Conservation (phyloP, 2,888 invertebrate genomes). For the Podabrus alpinus region DNA sequence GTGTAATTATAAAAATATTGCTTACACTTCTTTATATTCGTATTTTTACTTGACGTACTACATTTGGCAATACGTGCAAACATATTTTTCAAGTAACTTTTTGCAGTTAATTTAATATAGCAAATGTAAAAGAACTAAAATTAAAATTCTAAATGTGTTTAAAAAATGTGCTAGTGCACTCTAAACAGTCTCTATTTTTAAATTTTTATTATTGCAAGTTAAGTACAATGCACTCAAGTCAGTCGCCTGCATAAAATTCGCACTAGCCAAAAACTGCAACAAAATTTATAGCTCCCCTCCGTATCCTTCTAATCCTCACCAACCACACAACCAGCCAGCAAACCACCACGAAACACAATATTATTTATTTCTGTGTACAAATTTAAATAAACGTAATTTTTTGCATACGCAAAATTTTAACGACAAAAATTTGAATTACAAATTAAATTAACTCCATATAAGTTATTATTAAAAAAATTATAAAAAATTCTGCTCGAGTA, state of each 20-base stretch:
- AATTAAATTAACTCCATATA: background rate
- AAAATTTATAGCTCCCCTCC: background rate
- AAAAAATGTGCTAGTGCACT: conserved; percentile 33
- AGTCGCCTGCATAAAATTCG: conserved; percentile 25
- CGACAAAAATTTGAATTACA: background rate
- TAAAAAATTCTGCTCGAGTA: background rate
- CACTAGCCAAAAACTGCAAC: conserved; percentile 20
- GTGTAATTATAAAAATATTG: background rate
- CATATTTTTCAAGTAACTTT: background rate
- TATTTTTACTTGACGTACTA: background rate
- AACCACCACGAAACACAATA: background rate
- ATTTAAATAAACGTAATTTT: background rate
- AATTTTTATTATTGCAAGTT: conserved; percentile 31
- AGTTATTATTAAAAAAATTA: no score
- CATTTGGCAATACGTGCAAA: background rate
- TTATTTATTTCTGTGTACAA: background rate
- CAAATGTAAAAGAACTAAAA: conserved; percentile 22
- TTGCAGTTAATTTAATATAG: background rate
- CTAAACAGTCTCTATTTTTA: conserved; percentile 33
- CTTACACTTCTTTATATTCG: background rate
- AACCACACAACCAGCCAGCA: background rate
- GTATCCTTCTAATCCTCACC: background rate
- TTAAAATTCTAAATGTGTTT: conserved; percentile 33
- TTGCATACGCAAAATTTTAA: background rate
- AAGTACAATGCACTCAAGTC: conserved; percentile 32